Percentiles rank a stretch among this genome's conserved stretches.
Conservation (phyloP, 2,797 vertebrate species). For the Miichthys miiuy region DNA sequence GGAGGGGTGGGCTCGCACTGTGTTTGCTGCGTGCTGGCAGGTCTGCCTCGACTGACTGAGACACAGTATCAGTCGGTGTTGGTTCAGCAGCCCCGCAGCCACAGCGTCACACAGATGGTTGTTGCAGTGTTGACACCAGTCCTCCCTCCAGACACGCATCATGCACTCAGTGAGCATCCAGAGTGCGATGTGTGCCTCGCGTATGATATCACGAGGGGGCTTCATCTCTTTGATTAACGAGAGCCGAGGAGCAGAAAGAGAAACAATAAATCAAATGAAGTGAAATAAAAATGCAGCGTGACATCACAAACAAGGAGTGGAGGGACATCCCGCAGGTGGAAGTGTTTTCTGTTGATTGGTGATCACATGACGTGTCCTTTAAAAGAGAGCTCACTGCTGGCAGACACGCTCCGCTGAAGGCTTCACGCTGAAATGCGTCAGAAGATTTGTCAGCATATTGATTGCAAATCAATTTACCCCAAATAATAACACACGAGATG, state of each 20-base stretch:
- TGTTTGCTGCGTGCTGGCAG: conserved; percentile 22
- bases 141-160: conserved; percentile 63
- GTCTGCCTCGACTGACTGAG: conserved; percentile 44
- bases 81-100: conserved; percentile 40
- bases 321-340: not conserved
- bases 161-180: conserved; percentile 34
- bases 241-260: not conserved
- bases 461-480: not conserved
- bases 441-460: not conserved
- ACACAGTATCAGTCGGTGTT: conserved; percentile 33
- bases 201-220: not conserved
- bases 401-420: not conserved
- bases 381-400: not conserved
- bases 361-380: not conserved
- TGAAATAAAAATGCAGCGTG: not conserved
- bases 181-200: conserved; percentile 1
- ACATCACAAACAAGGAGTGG: not conserved
- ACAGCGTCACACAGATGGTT: conserved; percentile 60
- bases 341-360: not conserved
- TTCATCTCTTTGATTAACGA: conserved; percentile 12
- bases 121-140: conserved; percentile 59
- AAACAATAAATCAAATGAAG: not conserved
- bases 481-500: not conserved
- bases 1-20: conserved; percentile 2
- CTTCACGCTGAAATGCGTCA: not conserved